Conservation (phyloP, 2,888 invertebrate genomes). For the Mythimna impura region DNA sequence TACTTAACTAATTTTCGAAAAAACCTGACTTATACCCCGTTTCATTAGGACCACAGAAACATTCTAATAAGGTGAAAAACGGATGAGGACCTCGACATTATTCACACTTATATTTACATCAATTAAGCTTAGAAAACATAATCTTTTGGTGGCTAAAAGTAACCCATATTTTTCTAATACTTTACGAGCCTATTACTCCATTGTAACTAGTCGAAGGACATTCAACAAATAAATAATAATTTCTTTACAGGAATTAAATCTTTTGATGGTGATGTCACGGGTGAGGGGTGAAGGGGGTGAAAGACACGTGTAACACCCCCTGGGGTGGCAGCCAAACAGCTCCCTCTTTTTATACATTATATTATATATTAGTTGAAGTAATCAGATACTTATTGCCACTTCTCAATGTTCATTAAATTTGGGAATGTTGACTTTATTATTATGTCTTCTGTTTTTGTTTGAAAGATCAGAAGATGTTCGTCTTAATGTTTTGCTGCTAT, state of each 20-base stretch:
- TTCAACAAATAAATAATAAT: conserved; percentile 37
- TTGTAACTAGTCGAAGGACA: conserved; percentile 10
- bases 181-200: conserved; percentile 22
- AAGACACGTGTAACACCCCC: conserved; percentile 49
- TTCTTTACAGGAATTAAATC: conserved; percentile 52
- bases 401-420: conserved; percentile 13
- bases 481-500: neutral
- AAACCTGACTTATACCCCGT: too few species aligned
- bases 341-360: conserved; percentile 27
- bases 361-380: conserved; percentile 33
- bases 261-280: conserved; percentile 29
- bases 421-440: neutral
- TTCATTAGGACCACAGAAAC: neutral
- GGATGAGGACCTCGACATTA: neutral
- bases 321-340: neutral
- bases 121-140: neutral
- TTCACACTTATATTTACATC: neutral
- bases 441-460: neutral
- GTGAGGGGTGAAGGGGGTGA: conserved; percentile 17
- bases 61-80: neutral
- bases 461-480: too few species aligned
- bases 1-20: too few species aligned
- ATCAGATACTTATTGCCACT: conserved; percentile 31
- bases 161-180: neutral
- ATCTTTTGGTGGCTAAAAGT: neutral